These are phyloP conservation scores for Bothrops jararaca DNA, from an alignment of 2,113 vertebrate genomes.

Conservation along the genomic window DNA sequence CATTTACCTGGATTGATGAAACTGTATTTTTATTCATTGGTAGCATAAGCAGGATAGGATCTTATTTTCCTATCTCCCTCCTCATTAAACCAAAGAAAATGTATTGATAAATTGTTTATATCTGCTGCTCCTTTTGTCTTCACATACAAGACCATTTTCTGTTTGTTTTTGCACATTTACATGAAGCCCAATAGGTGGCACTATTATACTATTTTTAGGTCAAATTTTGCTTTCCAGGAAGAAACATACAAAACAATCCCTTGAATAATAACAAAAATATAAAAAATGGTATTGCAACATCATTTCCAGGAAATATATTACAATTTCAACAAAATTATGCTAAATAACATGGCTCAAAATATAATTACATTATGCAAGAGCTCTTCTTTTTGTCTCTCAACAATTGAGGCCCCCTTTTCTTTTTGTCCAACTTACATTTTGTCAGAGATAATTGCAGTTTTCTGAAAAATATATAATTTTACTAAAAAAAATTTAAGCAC, in stretches of 20 bases:
- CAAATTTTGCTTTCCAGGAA: slow-evolving; percentile 40
- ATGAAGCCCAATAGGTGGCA: slow-evolving; percentile 50
- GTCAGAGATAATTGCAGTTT: no score
- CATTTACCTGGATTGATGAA: neutral
- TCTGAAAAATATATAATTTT: no score
- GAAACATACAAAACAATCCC: neutral
- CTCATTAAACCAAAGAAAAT: neutral
- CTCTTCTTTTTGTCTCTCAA: no score
- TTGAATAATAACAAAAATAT: slow-evolving; percentile 35
- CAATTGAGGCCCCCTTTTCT: no score
- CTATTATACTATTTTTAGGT: slow-evolving; percentile 19
- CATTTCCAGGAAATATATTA: slow-evolving; percentile 20
- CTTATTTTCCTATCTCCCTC: neutral
- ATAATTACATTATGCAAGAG: neutral
- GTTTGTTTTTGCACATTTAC: accelerated
- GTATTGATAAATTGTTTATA: neutral
- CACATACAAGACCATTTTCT: accelerated
- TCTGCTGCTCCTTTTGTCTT: neutral
- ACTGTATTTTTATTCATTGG: neutral
- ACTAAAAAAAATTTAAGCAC: no score
- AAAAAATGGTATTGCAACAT: slow-evolving; percentile 31
- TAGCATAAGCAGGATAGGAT: neutral
- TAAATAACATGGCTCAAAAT: neutral
- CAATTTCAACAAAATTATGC: neutral
- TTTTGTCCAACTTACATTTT: no score